These are phyloP conservation scores for Drosophila biarmipes DNA, from an alignment of 1,140 invertebrate species.

Conservation along the genomic window DNA sequence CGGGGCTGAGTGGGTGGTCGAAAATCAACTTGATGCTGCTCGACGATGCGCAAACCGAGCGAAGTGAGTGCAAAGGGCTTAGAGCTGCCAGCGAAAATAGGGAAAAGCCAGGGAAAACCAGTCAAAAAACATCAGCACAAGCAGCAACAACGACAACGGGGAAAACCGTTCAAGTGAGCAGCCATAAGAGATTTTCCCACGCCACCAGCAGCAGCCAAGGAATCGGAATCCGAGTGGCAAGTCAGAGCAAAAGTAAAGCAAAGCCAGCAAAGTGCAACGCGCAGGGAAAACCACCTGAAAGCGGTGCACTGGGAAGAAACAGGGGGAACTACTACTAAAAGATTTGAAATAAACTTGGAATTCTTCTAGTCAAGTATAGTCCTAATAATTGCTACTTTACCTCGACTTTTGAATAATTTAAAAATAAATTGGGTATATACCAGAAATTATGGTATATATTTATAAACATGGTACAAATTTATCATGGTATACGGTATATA, in stretches of 20 bases:
- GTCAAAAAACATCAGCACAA: background rate
- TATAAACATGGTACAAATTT: no score
- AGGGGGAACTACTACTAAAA: no score
- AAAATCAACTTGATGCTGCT: conserved; percentile 43
- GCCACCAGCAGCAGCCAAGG: conserved; percentile 5
- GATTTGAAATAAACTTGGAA: no score
- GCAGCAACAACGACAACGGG: background rate
- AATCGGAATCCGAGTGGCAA: conserved; percentile 17
- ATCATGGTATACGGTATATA: no score
- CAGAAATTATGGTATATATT: no score
- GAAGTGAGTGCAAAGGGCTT: conserved; percentile 39
- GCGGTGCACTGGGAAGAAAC: background rate
- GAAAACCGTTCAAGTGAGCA: conserved; percentile 59
- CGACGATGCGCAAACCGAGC: conserved; percentile 48
- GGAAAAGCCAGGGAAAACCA: background rate
- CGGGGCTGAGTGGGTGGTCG: background rate
- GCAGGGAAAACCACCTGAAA: conserved; percentile 20
- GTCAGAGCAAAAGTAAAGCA: conserved; percentile 30
- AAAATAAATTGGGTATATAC: no score
- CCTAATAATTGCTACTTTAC: no score
- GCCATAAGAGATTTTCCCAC: conserved; percentile 32
- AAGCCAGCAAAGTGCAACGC: conserved; percentile 50
- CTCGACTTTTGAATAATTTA: no score
- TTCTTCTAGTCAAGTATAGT: no score
- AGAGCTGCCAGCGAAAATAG: conserved; percentile 17